Base-by-base conservation (phyloP, 2,797 vertebrate species). In the Mormyrops boulengeri region DNA sequence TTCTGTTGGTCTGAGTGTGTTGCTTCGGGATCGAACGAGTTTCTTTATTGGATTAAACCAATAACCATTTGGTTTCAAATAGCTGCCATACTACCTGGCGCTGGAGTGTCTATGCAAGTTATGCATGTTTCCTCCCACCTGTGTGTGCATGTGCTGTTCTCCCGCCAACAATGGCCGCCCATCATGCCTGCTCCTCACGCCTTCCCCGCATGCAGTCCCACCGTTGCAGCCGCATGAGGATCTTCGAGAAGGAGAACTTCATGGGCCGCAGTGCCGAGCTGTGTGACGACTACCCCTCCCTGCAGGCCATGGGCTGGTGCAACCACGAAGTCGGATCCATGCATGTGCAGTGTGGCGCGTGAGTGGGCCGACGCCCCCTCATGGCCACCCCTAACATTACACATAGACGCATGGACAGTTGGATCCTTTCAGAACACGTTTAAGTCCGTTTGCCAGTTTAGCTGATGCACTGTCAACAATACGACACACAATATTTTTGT, bases 291-390 rank as follows among this genome's bases (percentile, higher is more conserved):
- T 97, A 96, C 94, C 96, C 96, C 1, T 97, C 96, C 91, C 96
- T 97, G 93, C 96, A 96, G 95, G 96, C 93, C 91, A 97, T 97
- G 96, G 96, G 96, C 92, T 97, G 96, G 96, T 94, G 94, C 90
- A 91, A 92, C 91, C 94, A 95, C 12, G 95, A 96, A 85, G 96
- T 97, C 2, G 96, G 96, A 91, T 97, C 96, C 94, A 97, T 97
- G 96, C 96, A 96, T 0, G 95, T 97, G 93, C 96, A 97, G 94
- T 95, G 95, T 17, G 96, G 96, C 91, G 96, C 96, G 96, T 97
- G 93, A 96, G 96, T 96, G 87, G 17, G 85, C 85, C 30, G 3
- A 12, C 12, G 11, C 85, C 22, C 11, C 52, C 26, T 49, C 22
- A 52, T 17, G 49, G 85, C 11, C 85, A 12, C 30, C 30, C 73